phyloP scores from a whole-genome alignment of 2,888 invertebrate genomes.

The Clepsis dumicolana region DNA sequence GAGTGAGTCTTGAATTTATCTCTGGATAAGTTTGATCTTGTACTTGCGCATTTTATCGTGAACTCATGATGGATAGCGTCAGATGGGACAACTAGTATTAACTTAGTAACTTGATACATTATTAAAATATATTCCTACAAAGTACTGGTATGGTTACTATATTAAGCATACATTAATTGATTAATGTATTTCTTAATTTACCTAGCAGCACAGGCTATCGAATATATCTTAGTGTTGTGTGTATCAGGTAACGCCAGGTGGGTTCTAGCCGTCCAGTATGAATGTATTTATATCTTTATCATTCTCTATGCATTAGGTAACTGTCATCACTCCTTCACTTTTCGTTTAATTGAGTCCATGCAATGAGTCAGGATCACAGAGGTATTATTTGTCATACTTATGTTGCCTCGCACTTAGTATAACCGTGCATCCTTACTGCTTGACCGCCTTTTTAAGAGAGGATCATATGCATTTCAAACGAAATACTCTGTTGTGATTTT shows the following conservation, averaged over 20 bases:
- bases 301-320: slow-evolving; percentile 14
- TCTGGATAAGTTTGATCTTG: too few relatives aligned
- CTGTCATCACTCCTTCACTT: slow-evolving; percentile 22
- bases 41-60: too few relatives aligned
- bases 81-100: neutral
- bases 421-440: slow-evolving; percentile 20
- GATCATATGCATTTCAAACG: slow-evolving; percentile 28
- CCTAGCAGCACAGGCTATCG: slow-evolving; percentile 37
- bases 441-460: slow-evolving; percentile 20
- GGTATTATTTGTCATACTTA: slow-evolving; percentile 26
- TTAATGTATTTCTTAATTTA: slow-evolving; percentile 41
- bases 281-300: neutral
- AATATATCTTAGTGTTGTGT: slow-evolving; percentile 32
- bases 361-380: slow-evolving; percentile 13
- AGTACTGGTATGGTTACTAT: neutral
- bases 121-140: slow-evolving; percentile 1
- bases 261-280: slow-evolving; percentile 21
- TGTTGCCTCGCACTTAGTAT: slow-evolving; percentile 32
- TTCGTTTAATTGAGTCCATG: neutral
- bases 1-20: too few relatives aligned
- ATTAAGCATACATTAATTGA: slow-evolving; percentile 25
- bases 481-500: neutral
- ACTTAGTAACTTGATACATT: neutral
- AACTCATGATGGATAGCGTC: neutral
- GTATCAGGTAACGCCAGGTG: slow-evolving; percentile 43